Conservation (phyloP, 92 coral and sea anemone genomes). For the Siderastrea radians region DNA sequence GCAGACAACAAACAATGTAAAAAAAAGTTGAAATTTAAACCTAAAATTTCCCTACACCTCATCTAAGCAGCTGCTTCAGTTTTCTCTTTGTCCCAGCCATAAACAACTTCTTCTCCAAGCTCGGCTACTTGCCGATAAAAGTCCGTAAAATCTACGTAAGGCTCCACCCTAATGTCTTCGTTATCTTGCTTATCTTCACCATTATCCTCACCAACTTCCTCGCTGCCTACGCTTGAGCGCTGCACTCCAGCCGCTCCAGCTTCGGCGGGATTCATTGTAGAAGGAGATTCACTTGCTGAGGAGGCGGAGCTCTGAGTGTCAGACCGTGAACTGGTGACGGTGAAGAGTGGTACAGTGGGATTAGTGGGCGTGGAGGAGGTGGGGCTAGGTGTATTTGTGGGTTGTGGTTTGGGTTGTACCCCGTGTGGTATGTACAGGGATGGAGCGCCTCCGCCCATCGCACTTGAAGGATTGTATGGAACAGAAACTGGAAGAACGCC, state of each 20-base stretch:
- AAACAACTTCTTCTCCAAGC: conserved; percentile 83
- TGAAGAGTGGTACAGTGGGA: conserved; percentile 38
- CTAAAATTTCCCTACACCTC: neutral
- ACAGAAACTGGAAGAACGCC: conserved; percentile 90
- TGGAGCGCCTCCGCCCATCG: conserved; percentile 65
- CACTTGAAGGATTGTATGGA: conserved; percentile 84
- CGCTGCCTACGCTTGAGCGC: neutral
- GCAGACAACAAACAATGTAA: too few relatives aligned
- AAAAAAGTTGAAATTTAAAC: too few relatives aligned
- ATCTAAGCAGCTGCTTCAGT: conserved; percentile 28
- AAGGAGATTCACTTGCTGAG: conserved; percentile 78
- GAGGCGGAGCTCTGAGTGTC: conserved; percentile 78
- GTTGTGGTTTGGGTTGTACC: conserved; percentile 49
- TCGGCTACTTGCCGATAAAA: conserved; percentile 67
- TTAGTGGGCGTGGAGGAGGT: conserved; percentile 91
- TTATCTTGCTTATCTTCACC: conserved; percentile 14
- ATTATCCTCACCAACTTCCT: conserved; percentile 13
- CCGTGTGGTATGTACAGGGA: conserved; percentile 70
- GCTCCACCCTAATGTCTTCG: conserved; percentile 59
- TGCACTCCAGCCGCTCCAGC: conserved; percentile 16
- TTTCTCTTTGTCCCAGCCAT: conserved; percentile 37
- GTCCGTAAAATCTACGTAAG: conserved; percentile 89
- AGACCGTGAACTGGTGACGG: conserved; percentile 66
- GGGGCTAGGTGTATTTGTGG: conserved; percentile 67
- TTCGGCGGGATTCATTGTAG: conserved; percentile 60